Evolutionary conservation across 2,888 invertebrate species (phyloP), one percentile per base, ranked within the genome.

Genomic region (Cataglyphis livida): DNA sequence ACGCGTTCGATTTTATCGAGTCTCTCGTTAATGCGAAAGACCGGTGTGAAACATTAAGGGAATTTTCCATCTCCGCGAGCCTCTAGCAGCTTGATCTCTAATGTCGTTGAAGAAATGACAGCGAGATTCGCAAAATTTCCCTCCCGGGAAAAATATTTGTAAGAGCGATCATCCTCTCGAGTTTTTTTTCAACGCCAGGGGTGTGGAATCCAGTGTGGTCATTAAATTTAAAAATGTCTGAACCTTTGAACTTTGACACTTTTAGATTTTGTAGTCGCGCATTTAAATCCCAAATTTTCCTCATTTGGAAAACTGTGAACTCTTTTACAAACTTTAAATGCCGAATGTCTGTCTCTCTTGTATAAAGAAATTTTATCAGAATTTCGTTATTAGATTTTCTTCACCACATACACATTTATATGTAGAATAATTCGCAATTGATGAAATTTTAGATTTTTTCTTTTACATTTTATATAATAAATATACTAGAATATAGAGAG

Each of bases 1-100:
- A 76, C 71, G 44, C 44, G 28, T 59, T 78, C 41, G 78, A 78
- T 70, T 35, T 38, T 57, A 54, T 78, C 73, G 25, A 25, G 7
- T 44, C 35, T 35, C 6, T 6, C 78, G 12, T 59, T 71, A 79
- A 59, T 70, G 59, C 12, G 12, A 54, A 32, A 1, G 32, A 18
- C 38, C 6, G 1, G 7, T 18, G 12, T 18, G 18, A 59, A 28
- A 41, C 44, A 28, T 35, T 21, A 15, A 7, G n/a, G 51, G n/a
- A n/a, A 51, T n/a, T 51, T 51, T 51, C n/a, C 51, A 51, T n/a
- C 51, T 18, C 0, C 10, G 41, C 10, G 41, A 41, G 12, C 15
- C 18, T 15, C 18, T 15, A 7, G 6, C 35, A 35, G 35, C 6
- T 25, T 41, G 44, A 15, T 41, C 21, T 70, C 32, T 59, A 57